Conservation (phyloP, 2,888 invertebrate species). For the Drosophila rellima region DNA sequence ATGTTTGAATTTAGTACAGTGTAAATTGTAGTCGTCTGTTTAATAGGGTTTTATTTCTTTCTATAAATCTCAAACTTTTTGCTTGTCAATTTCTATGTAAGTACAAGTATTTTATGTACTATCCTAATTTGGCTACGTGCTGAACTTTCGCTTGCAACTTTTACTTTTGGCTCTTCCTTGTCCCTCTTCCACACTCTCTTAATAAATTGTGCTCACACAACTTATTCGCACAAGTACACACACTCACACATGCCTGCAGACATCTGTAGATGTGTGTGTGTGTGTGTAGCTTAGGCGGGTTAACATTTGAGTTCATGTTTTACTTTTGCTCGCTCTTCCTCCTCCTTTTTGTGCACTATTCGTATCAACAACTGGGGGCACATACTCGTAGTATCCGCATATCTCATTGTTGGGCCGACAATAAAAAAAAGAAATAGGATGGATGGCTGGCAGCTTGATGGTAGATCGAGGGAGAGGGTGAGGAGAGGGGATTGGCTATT, state of each 20-base stretch:
- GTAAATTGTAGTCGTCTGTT: neutral
- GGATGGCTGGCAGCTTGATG: neutral
- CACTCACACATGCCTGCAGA: neutral
- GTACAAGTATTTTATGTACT: conserved; percentile 17
- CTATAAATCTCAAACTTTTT: conserved; percentile 18
- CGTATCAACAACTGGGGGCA: conserved; percentile 35
- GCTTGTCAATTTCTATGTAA: conserved; percentile 6
- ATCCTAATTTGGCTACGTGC: conserved; percentile 46
- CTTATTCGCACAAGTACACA: conserved; percentile 32
- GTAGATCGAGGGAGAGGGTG: neutral
- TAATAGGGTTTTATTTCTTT: neutral
- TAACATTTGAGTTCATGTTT: conserved; percentile 64
- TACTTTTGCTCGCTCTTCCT: conserved; percentile 39
- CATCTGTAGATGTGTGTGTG: neutral
- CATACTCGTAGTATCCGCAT: conserved; percentile 14
- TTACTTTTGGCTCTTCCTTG: conserved; percentile 49
- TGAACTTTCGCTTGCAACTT: conserved; percentile 61
- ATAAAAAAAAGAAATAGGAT: conserved; percentile 23
- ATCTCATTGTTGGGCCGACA: conserved; percentile 49
- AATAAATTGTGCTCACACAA: conserved; percentile 49
- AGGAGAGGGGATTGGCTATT: conserved; percentile 12
- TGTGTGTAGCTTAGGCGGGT: conserved; percentile 28
- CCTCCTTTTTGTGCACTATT: conserved; percentile 22
- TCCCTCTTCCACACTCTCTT: neutral
- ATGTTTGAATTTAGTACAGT: neutral